phyloP scores from a whole-genome alignment of 2,797 vertebrate genomes.

The Carduelis carduelis region DNA sequence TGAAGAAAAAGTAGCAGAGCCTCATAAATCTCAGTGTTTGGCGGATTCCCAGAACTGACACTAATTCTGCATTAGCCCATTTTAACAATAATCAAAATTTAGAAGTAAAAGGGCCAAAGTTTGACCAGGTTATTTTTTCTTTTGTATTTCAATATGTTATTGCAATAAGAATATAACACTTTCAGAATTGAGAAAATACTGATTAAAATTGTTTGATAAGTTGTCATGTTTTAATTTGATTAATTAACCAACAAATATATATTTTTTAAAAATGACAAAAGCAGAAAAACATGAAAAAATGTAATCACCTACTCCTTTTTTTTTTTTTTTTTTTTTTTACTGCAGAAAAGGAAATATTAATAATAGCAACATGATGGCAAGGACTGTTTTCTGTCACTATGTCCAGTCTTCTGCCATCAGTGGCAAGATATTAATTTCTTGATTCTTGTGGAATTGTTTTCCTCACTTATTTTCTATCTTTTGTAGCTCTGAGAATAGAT shows the following conservation, averaged over 20 bases:
- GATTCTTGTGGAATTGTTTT: neutral
- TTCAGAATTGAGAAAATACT: neutral
- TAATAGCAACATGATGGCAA: neutral
- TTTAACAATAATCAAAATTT: neutral
- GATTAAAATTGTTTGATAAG: neutral
- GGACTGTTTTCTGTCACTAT: neutral
- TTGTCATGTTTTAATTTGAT: neutral
- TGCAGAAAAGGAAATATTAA: neutral
- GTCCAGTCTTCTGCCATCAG: neutral
- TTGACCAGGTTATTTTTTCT: neutral
- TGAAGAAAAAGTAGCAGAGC: neutral
- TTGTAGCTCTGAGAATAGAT: neutral
- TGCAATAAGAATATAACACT: neutral
- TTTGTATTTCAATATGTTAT: neutral
- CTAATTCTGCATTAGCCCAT: neutral
- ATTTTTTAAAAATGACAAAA: neutral
- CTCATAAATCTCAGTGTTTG: neutral
- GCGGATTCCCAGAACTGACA: neutral
- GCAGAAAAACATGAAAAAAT: neutral
- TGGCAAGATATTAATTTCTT: neutral
- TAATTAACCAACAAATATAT: neutral
- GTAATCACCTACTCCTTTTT: neutral
- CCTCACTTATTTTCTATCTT: neutral
- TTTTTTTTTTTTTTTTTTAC: neutral
- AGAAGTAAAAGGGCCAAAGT: neutral